These are phyloP conservation scores for Myiothlypis chrysogaster DNA, from an alignment of 2,797 vertebrate species.

Conservation along the genomic window DNA sequence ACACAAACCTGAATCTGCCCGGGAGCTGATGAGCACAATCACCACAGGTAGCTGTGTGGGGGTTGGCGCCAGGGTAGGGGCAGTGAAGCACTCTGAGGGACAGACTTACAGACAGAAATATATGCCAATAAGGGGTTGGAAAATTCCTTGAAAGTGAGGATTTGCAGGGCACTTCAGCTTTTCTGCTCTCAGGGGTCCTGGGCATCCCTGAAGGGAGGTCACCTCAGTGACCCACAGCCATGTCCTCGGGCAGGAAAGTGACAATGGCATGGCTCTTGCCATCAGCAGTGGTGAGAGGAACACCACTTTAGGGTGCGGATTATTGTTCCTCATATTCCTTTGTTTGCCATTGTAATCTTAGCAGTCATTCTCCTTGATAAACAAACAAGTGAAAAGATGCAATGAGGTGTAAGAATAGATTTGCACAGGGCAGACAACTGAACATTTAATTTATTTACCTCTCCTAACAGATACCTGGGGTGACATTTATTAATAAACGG, in stretches of 20 bases:
- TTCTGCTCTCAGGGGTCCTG: background rate
- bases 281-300: background rate
- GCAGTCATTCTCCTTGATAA: slow-evolving; percentile 66
- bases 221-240: rapidly evolving
- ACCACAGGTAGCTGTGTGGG: rapidly evolving
- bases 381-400: slow-evolving; percentile 76
- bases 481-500: slow-evolving; percentile 84
- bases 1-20: background rate
- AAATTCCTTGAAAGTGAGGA: background rate
- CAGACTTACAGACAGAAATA: background rate
- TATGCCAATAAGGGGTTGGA: rapidly evolving
- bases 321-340: slow-evolving; percentile 50
- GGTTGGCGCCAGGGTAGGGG: rapidly evolving
- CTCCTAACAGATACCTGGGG: slow-evolving; percentile 81
- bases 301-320: background rate
- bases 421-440: slow-evolving; percentile 77
- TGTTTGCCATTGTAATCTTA: slow-evolving; percentile 71
- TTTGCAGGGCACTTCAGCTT: background rate
- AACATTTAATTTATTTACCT: slow-evolving; percentile 80
- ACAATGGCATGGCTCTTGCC: rapidly evolving
- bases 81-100: rapidly evolving
- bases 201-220: background rate
- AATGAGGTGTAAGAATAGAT: slow-evolving; percentile 79
- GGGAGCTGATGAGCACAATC: background rate
- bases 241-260: background rate